Conservation (phyloP, 2,888 invertebrate genomes). For the Toxonevra muliebris region DNA sequence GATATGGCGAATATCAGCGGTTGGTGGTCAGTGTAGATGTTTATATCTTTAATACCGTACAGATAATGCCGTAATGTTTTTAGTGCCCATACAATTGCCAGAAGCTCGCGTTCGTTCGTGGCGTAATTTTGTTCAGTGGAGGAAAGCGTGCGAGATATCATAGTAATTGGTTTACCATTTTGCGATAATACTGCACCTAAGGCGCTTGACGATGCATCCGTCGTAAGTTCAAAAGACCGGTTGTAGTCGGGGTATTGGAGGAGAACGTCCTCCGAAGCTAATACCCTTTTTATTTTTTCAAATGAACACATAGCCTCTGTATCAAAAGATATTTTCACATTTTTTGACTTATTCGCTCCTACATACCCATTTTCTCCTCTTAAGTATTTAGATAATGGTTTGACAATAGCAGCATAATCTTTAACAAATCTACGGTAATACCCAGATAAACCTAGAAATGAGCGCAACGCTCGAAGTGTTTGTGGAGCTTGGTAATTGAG, state of each 20-base stretch:
- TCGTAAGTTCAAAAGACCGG: slow-evolving; percentile 30
- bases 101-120: too few species aligned
- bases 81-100: slow-evolving; percentile 32
- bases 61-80: slow-evolving; percentile 57
- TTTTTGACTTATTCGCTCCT: slow-evolving; percentile 29
- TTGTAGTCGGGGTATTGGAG: slow-evolving; percentile 26
- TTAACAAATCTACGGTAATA: too few species aligned
- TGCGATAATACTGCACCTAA: too few species aligned
- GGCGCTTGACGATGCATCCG: slow-evolving; percentile 27
- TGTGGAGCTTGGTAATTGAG: slow-evolving; percentile 25
- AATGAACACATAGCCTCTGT: slow-evolving; percentile 29
- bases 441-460: slow-evolving; percentile 30
- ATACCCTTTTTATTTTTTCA: slow-evolving; percentile 27
- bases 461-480: slow-evolving; percentile 25
- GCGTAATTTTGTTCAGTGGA: slow-evolving; percentile 37
- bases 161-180: slow-evolving; percentile 34
- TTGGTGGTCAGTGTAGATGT: slow-evolving; percentile 36
- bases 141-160: slow-evolving; percentile 34
- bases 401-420: too few species aligned
- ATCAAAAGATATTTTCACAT: slow-evolving; percentile 27
- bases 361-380: slow-evolving; percentile 28
- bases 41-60: slow-evolving; percentile 47
- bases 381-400: slow-evolving; percentile 30
- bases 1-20: too few species aligned
- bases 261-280: too few species aligned